Percentiles rank a stretch among this genome's conserved stretches.
phyloP scores from a whole-genome alignment of 2,888 invertebrate species.

The Achlya flavicornis region DNA sequence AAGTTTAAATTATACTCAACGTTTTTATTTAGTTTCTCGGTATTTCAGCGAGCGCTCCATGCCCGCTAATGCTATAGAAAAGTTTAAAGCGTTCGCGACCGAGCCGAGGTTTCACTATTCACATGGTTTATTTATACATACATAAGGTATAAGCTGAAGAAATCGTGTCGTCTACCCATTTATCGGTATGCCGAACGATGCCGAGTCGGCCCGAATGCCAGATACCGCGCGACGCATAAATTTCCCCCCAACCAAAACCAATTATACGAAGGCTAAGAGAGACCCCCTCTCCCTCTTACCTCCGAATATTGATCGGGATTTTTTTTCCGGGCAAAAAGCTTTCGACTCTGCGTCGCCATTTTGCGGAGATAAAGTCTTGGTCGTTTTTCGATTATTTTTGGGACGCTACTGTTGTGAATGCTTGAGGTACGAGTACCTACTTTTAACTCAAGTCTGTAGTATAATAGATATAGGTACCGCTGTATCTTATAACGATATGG shows the following conservation, averaged over 20 bases:
- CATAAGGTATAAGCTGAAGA: conserved; percentile 30
- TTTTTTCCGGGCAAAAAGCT: conserved; percentile 64
- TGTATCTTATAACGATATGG: background rate
- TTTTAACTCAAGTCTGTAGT: background rate
- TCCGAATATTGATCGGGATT: conserved; percentile 77
- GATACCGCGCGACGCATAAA: conserved; percentile 65
- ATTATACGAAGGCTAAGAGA: conserved; percentile 62
- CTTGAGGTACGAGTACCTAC: conserved; percentile 18
- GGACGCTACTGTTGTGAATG: conserved; percentile 7
- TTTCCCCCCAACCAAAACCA: conserved; percentile 59
- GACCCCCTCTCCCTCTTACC: conserved; percentile 53
- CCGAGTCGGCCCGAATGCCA: conserved; percentile 45
- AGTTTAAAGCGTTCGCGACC: background rate
- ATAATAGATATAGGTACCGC: background rate
- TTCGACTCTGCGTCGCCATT: conserved; percentile 62
- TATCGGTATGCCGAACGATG: conserved; percentile 43
- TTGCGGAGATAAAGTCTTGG: conserved; percentile 67
- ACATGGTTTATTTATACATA: conserved; percentile 20
- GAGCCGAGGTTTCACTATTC: conserved; percentile 12
- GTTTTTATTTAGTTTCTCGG: background rate
- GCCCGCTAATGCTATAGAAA: background rate
- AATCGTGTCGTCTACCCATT: conserved; percentile 35
- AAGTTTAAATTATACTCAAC: background rate
- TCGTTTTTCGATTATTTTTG: conserved; percentile 49
- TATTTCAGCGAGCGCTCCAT: background rate